phyloP scores from a whole-genome alignment of 2,888 invertebrate genomes.

The Tetragonisca angustula region DNA sequence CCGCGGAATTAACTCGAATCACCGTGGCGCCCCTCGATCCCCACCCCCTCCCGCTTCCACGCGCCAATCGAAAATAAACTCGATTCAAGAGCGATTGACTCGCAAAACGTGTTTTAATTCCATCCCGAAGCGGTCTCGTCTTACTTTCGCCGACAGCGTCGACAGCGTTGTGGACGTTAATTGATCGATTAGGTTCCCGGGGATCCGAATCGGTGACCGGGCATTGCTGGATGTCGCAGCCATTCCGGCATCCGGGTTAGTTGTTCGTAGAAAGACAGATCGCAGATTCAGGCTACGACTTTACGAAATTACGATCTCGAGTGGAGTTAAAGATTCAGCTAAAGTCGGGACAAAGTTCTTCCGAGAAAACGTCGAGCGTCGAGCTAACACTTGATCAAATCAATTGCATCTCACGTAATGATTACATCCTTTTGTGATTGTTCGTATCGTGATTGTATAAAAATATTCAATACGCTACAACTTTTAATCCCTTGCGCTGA shows the following conservation, averaged over 20 bases:
- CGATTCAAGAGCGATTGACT: background rate
- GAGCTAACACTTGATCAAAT: too few relatives aligned
- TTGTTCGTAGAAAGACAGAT: background rate
- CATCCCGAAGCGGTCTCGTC: background rate
- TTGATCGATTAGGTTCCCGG: background rate
- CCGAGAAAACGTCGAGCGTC: too few relatives aligned
- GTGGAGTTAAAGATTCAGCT: too few relatives aligned
- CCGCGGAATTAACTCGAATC: background rate
- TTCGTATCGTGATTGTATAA: too few relatives aligned
- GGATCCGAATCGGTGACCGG: background rate
- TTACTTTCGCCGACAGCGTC: background rate
- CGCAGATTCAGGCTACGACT: background rate
- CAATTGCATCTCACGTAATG: too few relatives aligned
- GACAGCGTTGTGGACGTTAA: background rate
- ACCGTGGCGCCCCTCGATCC: background rate
- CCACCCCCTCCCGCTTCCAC: too few relatives aligned
- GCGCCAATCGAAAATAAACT: background rate
- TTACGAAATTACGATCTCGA: background rate
- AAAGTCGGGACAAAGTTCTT: too few relatives aligned
- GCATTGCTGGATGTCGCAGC: background rate
- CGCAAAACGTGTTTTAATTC: background rate
- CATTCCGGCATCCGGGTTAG: background rate
- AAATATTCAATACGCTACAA: too few relatives aligned
- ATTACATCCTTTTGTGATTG: too few relatives aligned
- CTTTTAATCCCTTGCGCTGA: too few relatives aligned